These are phyloP conservation scores for Micrastur ruficollis DNA, from an alignment of 2,797 vertebrate species.

Conservation along the genomic window DNA sequence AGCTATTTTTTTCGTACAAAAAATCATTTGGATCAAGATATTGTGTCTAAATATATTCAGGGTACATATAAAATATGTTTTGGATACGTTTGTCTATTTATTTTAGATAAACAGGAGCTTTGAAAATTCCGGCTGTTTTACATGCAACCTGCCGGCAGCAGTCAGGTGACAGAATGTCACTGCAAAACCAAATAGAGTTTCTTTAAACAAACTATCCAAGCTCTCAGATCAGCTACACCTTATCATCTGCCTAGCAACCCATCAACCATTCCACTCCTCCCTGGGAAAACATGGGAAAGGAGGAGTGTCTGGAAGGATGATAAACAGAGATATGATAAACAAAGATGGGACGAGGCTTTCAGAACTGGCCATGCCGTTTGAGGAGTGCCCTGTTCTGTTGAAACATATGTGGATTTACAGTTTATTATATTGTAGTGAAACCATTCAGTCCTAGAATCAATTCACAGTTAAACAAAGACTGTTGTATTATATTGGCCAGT, in stretches of 20 bases:
- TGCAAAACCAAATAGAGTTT: background rate
- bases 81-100: background rate
- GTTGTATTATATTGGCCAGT: background rate
- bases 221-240: background rate
- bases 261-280: background rate
- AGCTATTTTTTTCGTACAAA: background rate
- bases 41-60: background rate
- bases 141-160: fast-evolving
- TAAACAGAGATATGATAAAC: background rate
- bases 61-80: background rate
- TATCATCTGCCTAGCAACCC: background rate
- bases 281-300: background rate
- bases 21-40: background rate
- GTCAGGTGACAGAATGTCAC: background rate
- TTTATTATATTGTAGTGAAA: background rate
- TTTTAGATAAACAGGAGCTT: background rate
- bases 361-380: background rate
- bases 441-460: background rate
- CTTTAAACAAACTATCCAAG: background rate
- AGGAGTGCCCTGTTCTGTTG: background rate
- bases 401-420: background rate
- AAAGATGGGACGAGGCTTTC: background rate
- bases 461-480: background rate
- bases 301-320: background rate
- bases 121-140: background rate